Conservation (phyloP, 2,797 vertebrate genomes). For the Pantherophis vulpinus region DNA sequence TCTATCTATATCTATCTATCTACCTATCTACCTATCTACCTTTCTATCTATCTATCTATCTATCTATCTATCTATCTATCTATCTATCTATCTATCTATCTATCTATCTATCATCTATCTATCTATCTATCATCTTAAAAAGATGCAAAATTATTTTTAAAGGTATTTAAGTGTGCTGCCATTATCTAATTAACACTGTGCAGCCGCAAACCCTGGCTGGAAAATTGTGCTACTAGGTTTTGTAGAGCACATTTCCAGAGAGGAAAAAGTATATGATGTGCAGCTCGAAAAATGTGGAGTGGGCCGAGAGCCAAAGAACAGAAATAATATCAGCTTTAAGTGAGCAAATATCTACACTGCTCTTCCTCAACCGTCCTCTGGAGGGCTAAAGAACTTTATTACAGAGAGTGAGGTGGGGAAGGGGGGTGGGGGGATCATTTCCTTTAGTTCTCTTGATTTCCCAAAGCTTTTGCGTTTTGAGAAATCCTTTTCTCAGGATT, state of each 20-base stretch:
- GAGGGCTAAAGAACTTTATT: not conserved
- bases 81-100: too few relatives aligned
- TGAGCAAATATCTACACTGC: not conserved
- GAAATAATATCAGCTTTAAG: not conserved
- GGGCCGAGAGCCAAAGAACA: not conserved
- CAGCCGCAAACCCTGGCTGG: not conserved
- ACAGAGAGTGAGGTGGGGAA: accelerated
- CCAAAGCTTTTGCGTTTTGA: not conserved
- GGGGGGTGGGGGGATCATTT: not conserved
- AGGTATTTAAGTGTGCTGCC: not conserved
- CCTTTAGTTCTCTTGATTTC: not conserved
- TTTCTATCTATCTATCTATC: too few relatives aligned
- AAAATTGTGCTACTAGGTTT: not conserved
- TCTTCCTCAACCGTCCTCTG: not conserved
- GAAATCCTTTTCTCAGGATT: not conserved
- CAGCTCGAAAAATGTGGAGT: not conserved
- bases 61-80: too few relatives aligned
- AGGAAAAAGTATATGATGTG: not conserved
- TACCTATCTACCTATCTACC: too few relatives aligned
- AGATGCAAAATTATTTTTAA: not conserved
- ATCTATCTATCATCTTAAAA: too few relatives aligned
- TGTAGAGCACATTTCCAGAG: not conserved
- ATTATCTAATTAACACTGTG: not conserved
- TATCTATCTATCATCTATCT: too few relatives aligned
- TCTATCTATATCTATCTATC: not conserved